Percentiles rank a stretch among this genome's conserved stretches.
phyloP scores from a whole-genome alignment of 2,888 invertebrate genomes.

The Archips crataeganus region DNA sequence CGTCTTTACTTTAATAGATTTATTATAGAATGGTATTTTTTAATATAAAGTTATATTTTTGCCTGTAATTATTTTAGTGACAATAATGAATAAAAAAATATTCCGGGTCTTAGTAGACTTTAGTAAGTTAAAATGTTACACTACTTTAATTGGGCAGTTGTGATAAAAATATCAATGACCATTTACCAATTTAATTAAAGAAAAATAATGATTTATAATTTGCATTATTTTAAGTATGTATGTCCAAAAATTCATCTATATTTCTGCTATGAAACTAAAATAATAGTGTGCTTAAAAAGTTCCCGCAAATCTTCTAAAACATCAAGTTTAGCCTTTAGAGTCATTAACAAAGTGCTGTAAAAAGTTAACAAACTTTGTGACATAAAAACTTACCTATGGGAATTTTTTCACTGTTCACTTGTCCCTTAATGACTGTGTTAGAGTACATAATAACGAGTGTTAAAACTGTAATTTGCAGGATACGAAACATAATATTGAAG shows the following conservation, averaged over 20 bases:
- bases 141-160: background rate
- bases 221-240: background rate
- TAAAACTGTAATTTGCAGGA: conserved; percentile 59
- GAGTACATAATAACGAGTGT: conserved; percentile 60
- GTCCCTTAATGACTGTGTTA: conserved; percentile 53
- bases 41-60: background rate
- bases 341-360: background rate
- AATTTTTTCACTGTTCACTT: conserved; percentile 57
- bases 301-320: background rate
- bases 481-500: conserved; percentile 56
- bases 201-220: background rate
- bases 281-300: background rate
- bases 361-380: background rate
- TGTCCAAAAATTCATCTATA: background rate
- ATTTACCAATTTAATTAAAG: no score
- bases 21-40: background rate
- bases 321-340: background rate
- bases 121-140: no score
- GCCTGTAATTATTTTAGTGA: background rate
- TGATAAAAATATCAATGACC: background rate
- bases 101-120: no score
- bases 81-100: background rate
- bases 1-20: background rate
- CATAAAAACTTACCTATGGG: conserved; percentile 64
- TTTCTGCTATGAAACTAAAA: background rate